Evolutionary conservation across 2,797 vertebrate genomes (phyloP), one percentile per base, ranked within the genome.

Genomic region (Zalophus californianus): DNA sequence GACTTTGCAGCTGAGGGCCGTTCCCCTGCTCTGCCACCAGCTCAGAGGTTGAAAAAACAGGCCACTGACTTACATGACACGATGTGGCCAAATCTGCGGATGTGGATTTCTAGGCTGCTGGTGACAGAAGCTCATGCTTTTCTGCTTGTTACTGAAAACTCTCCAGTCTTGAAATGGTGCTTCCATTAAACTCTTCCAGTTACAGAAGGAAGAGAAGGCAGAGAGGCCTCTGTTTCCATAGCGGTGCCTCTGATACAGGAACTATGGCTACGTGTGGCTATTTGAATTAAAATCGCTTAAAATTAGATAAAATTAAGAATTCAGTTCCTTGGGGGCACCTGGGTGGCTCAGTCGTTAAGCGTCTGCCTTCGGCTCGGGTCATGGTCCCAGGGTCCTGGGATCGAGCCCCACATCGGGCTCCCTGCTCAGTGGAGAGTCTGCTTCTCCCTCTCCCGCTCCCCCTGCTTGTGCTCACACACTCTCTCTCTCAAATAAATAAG

Each of bases 11-110:
- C 12, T 14, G 7, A 11, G 16, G 25, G 52, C 35, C 23, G 4
- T 21, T 29, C 50, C 5, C 2, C 41, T 23, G n/a, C 52, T 23
- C n/a, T 35, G 0, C 4, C 1, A 29, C 41, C 12, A 3, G 35
- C 8, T 54, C 10, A 38, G 38, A 60, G n/a, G 50, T 41, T n/a
- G 8, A 50, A 32, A 64, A 23, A 23, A 50, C 82, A 50, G 58
- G 25, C 5, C 0, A 0, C 8, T 9, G 35, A 25, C 29, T 6
- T 1, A 3, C 32, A 6, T 0, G 5, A 41, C 7, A 52, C 25
- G 75, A n/a, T 0, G 10, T 18, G 54, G 44, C 21, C 70, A 7
- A 29, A 23, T 35, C 68, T 8, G 21, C 32, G 0, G 2, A 29
- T 7, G 3, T 2, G 54, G 21, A 2, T 7, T 44, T 48, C 77